Percentiles rank a stretch among this genome's conserved stretches.
Evolutionary conservation across 2,113 vertebrate genomes (phyloP).

Genomic region (Myotis davidii): DNA sequence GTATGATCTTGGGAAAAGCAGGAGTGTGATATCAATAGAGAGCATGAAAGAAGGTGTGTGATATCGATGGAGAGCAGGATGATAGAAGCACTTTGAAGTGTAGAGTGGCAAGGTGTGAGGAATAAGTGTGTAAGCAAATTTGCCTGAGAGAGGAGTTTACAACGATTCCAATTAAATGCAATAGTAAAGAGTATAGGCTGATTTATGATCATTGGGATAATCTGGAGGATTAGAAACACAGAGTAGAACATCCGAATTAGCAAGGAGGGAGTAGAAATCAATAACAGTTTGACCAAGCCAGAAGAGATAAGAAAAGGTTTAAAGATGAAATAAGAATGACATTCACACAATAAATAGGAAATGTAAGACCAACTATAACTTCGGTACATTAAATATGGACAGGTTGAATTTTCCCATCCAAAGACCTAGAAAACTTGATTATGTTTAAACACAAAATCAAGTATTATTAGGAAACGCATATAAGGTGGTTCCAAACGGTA

Average conservation of each 20-base stretch:
- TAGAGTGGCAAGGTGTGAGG: neutral
- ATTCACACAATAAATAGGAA: neutral
- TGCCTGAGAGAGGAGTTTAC: neutral
- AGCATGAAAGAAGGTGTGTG: neutral
- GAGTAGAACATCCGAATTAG: neutral
- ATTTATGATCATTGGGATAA: neutral
- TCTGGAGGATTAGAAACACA: neutral
- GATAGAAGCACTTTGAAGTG: neutral
- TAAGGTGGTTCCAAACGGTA: neutral
- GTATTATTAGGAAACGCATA: neutral
- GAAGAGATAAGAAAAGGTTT: neutral
- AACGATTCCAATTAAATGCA: neutral
- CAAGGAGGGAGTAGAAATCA: neutral
- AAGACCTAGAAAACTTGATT: neutral
- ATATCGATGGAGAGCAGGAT: neutral
- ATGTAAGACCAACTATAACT: neutral
- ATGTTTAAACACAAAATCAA: slow-evolving; percentile 16
- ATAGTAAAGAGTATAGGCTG: neutral
- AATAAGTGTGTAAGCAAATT: neutral
- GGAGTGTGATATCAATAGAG: neutral
- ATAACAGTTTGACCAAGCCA: neutral
- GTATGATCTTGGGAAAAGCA: neutral
- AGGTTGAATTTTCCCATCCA: neutral
- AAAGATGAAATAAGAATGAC: neutral
- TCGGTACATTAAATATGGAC: neutral